A percentile compares a stretch with the other conserved stretches of the same genome.
phyloP scores from a whole-genome alignment of 2,797 vertebrate species.

The Lerista edwardsae region DNA sequence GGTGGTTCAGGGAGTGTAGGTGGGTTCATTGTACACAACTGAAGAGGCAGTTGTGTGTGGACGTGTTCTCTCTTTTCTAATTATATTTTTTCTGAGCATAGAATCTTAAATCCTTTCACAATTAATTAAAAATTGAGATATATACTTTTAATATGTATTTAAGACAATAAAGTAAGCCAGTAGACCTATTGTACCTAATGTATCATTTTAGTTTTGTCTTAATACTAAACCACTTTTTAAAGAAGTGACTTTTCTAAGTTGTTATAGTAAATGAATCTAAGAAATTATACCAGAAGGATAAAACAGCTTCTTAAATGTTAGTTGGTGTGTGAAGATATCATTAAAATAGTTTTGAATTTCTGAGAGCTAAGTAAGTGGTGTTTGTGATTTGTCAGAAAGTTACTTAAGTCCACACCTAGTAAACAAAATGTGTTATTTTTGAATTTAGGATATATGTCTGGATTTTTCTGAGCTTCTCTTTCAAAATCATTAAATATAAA shows the following conservation, averaged over 20 bases:
- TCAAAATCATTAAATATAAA: neutral
- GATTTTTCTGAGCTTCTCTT: neutral
- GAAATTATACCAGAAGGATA: neutral
- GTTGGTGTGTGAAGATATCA: neutral
- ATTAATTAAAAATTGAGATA: neutral
- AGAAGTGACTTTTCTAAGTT: neutral
- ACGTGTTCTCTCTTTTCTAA: neutral
- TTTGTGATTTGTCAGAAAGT: neutral
- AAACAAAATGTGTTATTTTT: neutral
- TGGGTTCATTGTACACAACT: neutral
- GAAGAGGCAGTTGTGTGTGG: neutral
- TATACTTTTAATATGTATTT: constrained; percentile 6
- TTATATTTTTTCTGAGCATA: neutral
- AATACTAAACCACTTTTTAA: neutral
- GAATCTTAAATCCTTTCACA: neutral
- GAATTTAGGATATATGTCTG: neutral
- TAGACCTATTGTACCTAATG: accelerated
- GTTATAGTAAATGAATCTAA: neutral
- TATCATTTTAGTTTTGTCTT: neutral
- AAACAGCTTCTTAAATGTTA: neutral
- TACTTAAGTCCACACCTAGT: neutral
- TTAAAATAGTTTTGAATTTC: neutral
- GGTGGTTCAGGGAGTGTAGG: neutral
- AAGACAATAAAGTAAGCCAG: neutral
- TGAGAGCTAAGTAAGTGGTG: neutral